These are phyloP conservation scores for Chrysolina haemoptera DNA, from an alignment of 2,888 invertebrate species.

Conservation along the genomic window DNA sequence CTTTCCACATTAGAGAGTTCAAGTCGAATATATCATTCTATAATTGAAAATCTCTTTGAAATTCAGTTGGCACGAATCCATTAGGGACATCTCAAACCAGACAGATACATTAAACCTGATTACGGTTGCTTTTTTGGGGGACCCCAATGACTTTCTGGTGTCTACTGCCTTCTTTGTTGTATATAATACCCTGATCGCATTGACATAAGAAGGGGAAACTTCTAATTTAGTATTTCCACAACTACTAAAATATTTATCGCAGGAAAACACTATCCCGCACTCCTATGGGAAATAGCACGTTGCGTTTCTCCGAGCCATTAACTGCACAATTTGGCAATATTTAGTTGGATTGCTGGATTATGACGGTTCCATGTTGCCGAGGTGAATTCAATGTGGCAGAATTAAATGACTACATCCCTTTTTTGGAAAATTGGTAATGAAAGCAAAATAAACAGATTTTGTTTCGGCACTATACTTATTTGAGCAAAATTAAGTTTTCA, in stretches of 20 bases:
- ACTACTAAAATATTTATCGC: slow-evolving; percentile 50
- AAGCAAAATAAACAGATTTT: too few species aligned
- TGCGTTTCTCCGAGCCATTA: slow-evolving; percentile 26
- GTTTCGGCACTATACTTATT: too few species aligned
- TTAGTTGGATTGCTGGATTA: not conserved
- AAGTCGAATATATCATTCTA: slow-evolving; percentile 8
- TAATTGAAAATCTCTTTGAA: slow-evolving; percentile 15
- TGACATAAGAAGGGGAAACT: slow-evolving; percentile 36
- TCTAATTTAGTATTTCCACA: slow-evolving; percentile 50
- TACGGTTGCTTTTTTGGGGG: slow-evolving; percentile 13
- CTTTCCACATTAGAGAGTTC: too few species aligned
- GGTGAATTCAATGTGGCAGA: not conserved
- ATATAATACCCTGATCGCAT: slow-evolving; percentile 36
- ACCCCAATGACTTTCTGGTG: slow-evolving; percentile 14
- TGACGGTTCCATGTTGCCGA: not conserved
- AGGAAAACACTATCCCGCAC: slow-evolving; percentile 46
- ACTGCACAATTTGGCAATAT: slow-evolving; percentile 4
- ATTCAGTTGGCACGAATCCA: not conserved
- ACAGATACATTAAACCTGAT: slow-evolving; percentile 19
- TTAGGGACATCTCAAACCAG: slow-evolving; percentile 15
- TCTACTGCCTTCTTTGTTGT: slow-evolving; percentile 12
- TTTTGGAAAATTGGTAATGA: too few species aligned
- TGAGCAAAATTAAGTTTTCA: too few species aligned
- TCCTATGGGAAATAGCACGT: slow-evolving; percentile 24
- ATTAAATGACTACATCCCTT: not conserved